Base-by-base conservation (phyloP, 2,113 vertebrate species). In the Zosterops borbonicus region DNA sequence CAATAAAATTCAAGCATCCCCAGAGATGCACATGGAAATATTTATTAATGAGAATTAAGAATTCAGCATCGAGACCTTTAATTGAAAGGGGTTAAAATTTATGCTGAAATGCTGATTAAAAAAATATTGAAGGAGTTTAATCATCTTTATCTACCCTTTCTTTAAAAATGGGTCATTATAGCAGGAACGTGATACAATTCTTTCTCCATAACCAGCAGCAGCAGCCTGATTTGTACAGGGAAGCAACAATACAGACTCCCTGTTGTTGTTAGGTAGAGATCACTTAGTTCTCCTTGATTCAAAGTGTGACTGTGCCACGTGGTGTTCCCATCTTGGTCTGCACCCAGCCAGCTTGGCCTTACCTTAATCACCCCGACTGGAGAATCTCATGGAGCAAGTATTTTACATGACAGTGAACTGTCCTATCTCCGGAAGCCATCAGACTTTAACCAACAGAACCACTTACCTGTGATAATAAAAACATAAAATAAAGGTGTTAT, bases 401-500 rank as follows among this genome's bases (percentile, higher is more conserved):
- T 73, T 80, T 89, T 80, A 73, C n/a, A 21, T 52, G 70, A 39
- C 19, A 56, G 25, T 76, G 46, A 60, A 21, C 18, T 60, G 41
- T 18, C 35, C 2, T 25, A 52, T 44, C 50, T 65, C 73, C 37
- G 3, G n/a, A 56, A 60, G 53, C 49, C 88, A 63, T 25, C 58
- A 76, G 69, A 60, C 71, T 90, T 89, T 13, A 82, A 77, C 41
- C 50, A 80, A 81, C 55, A 84, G 73, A 92, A 82, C 28, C 83
- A 73, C 73, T 87, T 87, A 56, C 31, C 50, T 65, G 74, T 35
- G 60, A 31, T 28, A 74, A 92, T 42, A 78, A 91, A 86, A 86
- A 58, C 31, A 64, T n/a, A 87, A 79, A 78, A 60, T 46, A 80
- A 87, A 87, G 44, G 25, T 18, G 41, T 73, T 84, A 56, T 9